phyloP scores from a whole-genome alignment of 2,888 invertebrate species.

The Fissipunctia ypsillon region DNA sequence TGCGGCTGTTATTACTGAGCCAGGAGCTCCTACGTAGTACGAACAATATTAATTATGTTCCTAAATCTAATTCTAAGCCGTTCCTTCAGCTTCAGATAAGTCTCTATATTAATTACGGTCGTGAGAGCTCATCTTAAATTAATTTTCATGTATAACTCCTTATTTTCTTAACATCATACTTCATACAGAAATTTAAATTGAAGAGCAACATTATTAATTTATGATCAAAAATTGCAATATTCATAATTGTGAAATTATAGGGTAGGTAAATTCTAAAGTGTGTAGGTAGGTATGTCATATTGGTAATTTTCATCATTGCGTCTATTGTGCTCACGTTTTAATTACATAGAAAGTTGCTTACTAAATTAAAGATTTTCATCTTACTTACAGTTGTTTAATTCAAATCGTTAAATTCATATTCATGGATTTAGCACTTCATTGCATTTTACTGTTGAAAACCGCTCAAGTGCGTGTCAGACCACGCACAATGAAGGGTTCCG shows the following conservation, averaged over 20 bases:
- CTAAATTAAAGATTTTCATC: background rate
- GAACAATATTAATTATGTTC: slow-evolving; percentile 8
- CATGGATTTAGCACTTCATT: background rate
- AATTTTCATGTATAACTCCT: slow-evolving; percentile 4
- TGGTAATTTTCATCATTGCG: background rate
- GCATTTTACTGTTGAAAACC: too few species aligned
- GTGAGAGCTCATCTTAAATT: slow-evolving; percentile 23
- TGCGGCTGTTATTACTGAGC: too few species aligned
- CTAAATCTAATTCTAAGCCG: background rate
- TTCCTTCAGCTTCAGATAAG: background rate
- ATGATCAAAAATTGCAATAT: background rate
- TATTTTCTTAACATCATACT: slow-evolving; percentile 3
- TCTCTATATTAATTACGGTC: slow-evolving; percentile 21
- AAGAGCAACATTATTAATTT: background rate
- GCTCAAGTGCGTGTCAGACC: too few species aligned
- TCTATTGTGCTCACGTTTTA: background rate
- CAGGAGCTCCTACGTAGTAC: background rate
- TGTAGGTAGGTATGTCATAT: background rate
- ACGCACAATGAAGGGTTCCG: too few species aligned
- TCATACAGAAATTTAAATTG: slow-evolving; percentile 7
- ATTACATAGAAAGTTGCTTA: background rate
- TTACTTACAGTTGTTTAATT: background rate
- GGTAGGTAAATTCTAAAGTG: background rate
- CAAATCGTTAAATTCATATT: background rate
- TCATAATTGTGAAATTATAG: background rate